Base-by-base conservation (phyloP, 2,888 invertebrate species). In the Scaptodrosophila latifasciaeformis region DNA sequence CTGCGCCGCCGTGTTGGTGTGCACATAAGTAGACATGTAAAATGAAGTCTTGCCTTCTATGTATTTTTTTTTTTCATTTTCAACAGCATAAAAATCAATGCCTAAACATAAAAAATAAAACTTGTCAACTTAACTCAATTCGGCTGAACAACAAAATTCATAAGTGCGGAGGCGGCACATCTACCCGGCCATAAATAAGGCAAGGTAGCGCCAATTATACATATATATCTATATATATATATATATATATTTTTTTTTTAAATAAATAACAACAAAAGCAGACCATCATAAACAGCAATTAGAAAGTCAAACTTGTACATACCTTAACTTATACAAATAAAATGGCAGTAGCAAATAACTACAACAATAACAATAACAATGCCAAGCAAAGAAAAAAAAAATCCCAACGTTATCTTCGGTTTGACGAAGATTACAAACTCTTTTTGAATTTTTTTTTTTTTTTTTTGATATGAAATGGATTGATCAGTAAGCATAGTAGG, bases 21-120 rank as follows among this genome's bases (percentile, higher is more conserved):
- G 64, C 49, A 67, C 67, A 70, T 71, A 76, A 76, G 76, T 70
- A 76, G 79, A 65, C 65, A 60, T 70, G 72, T 72, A 76, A 71
- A 75, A 75, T 78, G 72, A 78, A 71, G 75, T 75, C 67, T 75
- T 76, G 79, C 75, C 75, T 78, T 78, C 72, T 75, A 69, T 68
- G 78, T 42, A 21, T n/a, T n/a, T n/a, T n/a, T n/a, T n/a, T n/a
- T n/a, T n/a, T n/a, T n/a, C n/a, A n/a, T n/a, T n/a, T n/a, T n/a
- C n/a, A n/a, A 50, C 34, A 31, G 35, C 15, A 18, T 19, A 67
- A 65, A 68, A 76, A 78, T 69, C 70, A 63, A 69, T 75, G 69
- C 44, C 15, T 12, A 48, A 17, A 19, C 75, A 71, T 71, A 54
- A 49, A 44, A 47, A 13, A 19, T 15, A 37, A 37, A 17, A 37